Base-by-base conservation (phyloP, 2,797 vertebrate species). In the Myotis planiceps region DNA sequence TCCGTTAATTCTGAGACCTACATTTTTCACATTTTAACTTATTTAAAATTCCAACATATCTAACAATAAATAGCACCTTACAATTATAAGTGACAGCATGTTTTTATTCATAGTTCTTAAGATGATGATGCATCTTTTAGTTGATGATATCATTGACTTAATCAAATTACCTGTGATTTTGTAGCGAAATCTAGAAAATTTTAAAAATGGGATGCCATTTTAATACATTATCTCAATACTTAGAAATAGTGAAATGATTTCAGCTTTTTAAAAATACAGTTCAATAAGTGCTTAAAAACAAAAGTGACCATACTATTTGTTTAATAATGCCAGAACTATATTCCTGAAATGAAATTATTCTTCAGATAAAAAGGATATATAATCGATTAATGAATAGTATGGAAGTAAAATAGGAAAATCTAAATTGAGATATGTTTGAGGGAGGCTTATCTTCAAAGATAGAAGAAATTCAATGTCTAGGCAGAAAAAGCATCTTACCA, bases 281-380 rank as follows among this genome's bases (percentile, higher is more conserved):
- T 63, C 8, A 34, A 1, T 6, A 66, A 60, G 8, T 78, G 3
- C 32, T 60, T 63, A 69, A 71, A 69, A 37, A 23, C 14, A 72
- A 79, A 82, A 58, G 4, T 53, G 16, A 75, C 6, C 2, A 29
- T 18, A 29, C 10, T 2, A 34, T 65, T 78, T 79, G 29, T 49
- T 80, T 49, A 88, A 49, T 47, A 78, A 72, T 74, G 4, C 2
- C 12, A 93, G 9, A 92, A 23, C 15, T 75, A 18, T 51, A 42
- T 87, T 92, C 10, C 80, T 93, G 23, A 89, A 83, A 82, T 85
- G 53, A 94, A 89, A 14, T 7, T 45, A 18, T 25, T 81, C 13
- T 83, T 4, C 25, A 21, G 74, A 79, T 81, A 5, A 86, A 81
- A 95, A 63, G 29, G 10, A 53, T 25, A 12, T 6, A 45, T 5